Evolutionary conservation across 1,140 invertebrate genomes (phyloP).

Genomic region (Sarcophaga peregrina): DNA sequence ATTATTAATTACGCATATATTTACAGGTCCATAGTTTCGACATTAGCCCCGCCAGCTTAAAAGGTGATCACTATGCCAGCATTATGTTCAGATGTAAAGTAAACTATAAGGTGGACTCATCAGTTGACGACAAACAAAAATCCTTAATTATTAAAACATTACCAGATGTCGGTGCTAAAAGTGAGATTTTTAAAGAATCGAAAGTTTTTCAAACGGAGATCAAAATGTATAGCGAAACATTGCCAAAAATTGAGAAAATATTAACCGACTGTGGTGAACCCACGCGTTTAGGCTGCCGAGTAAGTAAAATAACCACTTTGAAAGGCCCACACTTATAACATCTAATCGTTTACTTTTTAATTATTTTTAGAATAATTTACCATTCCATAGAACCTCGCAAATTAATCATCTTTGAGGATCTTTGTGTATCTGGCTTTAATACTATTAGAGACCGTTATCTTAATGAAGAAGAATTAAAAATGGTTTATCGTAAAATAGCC

Average conservation of each 20-base stretch:
- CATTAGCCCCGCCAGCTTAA: slow-evolving; percentile 49
- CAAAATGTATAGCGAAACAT: slow-evolving; percentile 48
- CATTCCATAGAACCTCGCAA: slow-evolving; percentile 49
- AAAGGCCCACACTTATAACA: too few species aligned
- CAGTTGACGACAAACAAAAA: slow-evolving; percentile 41
- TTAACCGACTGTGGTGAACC: slow-evolving; percentile 45
- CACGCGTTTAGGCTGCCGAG: neutral
- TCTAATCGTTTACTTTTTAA: too few species aligned
- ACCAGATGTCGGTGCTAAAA: slow-evolving; percentile 52
- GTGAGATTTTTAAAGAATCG: slow-evolving; percentile 47
- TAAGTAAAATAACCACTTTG: neutral
- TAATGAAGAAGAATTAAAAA: slow-evolving; percentile 44
- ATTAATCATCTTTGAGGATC: slow-evolving; percentile 55
- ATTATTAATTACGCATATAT: too few species aligned
- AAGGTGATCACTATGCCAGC: slow-evolving; percentile 60
- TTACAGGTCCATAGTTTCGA: slow-evolving; percentile 36
- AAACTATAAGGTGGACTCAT: slow-evolving; percentile 22
- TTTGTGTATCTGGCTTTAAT: slow-evolving; percentile 48
- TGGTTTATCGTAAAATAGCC: slow-evolving; percentile 50
- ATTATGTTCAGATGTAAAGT: slow-evolving; percentile 53
- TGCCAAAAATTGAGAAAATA: slow-evolving; percentile 48
- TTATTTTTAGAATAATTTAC: slow-evolving; percentile 46
- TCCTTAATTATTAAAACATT: slow-evolving; percentile 56
- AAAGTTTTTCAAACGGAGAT: slow-evolving; percentile 54
- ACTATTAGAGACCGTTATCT: slow-evolving; percentile 49